These are phyloP conservation scores for Heliothis peltigera DNA, from an alignment of 2,888 invertebrate species.

Conservation along the genomic window DNA sequence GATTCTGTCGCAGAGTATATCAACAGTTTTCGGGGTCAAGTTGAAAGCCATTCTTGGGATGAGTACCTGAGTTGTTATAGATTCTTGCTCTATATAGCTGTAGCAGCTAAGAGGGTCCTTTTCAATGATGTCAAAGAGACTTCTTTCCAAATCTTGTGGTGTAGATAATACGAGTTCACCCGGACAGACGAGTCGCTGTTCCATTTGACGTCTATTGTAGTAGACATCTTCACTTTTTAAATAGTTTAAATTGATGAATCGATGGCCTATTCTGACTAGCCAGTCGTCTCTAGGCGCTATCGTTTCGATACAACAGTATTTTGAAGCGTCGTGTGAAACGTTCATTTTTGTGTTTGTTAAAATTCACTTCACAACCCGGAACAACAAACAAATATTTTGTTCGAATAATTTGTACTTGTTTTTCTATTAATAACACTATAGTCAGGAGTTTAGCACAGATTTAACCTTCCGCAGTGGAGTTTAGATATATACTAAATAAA, in stretches of 20 bases:
- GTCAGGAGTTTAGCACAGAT: too few species aligned
- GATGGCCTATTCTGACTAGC: conserved; percentile 32
- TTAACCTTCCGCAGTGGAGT: background rate
- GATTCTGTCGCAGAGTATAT: conserved; percentile 22
- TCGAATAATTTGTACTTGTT: background rate
- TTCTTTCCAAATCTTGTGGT: conserved; percentile 10
- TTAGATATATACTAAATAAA: conserved; percentile 19
- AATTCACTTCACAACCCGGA: background rate
- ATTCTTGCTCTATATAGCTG: conserved; percentile 26
- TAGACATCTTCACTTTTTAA: conserved; percentile 15
- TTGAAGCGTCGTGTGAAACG: background rate
- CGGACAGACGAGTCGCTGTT: background rate
- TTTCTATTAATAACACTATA: background rate
- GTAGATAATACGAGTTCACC: background rate
- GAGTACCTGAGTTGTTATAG: conserved; percentile 3
- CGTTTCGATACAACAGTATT: conserved; percentile 22
- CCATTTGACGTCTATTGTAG: conserved; percentile 9
- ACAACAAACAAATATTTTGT: background rate
- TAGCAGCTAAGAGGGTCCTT: conserved; percentile 33
- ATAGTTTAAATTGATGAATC: conserved; percentile 35
- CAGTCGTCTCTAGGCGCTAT: conserved; percentile 37
- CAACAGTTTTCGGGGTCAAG: conserved; percentile 27
- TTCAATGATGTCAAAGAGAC: conserved; percentile 33
- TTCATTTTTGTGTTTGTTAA: conserved; percentile 15
- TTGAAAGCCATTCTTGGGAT: conserved; percentile 32